A percentile compares a stretch with the other conserved stretches of the same genome.
These are phyloP conservation scores for Romanogobio albipinnatus DNA, from an alignment of 2,113 vertebrate species.

Conservation along the genomic window DNA sequence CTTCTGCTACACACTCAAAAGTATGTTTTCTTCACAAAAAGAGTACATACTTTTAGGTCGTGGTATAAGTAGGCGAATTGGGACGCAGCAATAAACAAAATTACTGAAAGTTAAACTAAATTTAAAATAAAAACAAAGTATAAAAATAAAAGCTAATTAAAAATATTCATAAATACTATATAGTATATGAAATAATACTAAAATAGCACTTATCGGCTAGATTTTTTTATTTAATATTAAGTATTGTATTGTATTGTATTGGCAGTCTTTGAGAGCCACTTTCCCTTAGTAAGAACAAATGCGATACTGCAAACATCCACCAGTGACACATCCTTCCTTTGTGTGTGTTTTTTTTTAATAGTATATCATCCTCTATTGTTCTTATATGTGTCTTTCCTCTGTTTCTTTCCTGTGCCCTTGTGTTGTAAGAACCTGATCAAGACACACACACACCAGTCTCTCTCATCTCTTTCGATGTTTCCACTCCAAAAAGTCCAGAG, in stretches of 20 bases:
- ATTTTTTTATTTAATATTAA: background rate
- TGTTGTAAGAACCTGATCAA: background rate
- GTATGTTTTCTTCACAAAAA: too few species aligned
- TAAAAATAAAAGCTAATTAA: background rate
- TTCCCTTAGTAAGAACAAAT: background rate
- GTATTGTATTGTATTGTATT: background rate
- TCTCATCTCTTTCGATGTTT: conserved; percentile 51
- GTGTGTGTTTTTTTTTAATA: conserved; percentile 1
- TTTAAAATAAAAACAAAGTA: too few species aligned
- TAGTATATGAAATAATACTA: background rate
- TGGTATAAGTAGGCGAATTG: too few species aligned
- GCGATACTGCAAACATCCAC: background rate
- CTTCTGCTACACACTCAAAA: too few species aligned
- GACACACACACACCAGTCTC: conserved; percentile 20
- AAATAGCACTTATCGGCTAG: background rate
- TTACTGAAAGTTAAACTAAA: too few species aligned
- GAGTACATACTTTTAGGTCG: too few species aligned
- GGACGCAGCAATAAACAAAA: too few species aligned
- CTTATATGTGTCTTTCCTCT: conserved; percentile 23
- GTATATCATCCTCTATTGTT: conserved; percentile 25
- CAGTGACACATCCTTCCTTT: conserved; percentile 31
- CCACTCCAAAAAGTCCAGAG: conserved; percentile 49
- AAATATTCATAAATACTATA: background rate
- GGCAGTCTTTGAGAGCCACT: background rate
- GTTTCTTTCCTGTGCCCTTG: conserved; percentile 39